Percentiles rank a stretch among this genome's conserved stretches.
Evolutionary conservation across 2,888 invertebrate genomes (phyloP).

Genomic region (Archips xylosteana): DNA sequence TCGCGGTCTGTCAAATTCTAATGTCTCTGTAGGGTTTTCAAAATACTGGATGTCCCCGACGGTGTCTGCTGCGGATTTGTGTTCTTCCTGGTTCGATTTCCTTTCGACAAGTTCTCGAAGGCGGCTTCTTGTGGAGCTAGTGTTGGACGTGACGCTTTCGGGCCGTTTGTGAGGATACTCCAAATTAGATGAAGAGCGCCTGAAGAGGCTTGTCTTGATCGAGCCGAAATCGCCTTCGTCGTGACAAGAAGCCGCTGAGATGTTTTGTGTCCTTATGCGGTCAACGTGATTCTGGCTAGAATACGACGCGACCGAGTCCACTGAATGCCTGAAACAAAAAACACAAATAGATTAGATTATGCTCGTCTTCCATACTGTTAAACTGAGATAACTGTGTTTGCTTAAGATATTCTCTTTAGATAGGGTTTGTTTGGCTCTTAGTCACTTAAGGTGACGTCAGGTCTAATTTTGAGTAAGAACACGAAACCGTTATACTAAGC

Average conservation of each 20-base stretch:
- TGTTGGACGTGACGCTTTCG: slow-evolving; percentile 80
- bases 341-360: slow-evolving; percentile 73
- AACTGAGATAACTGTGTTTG: slow-evolving; percentile 70
- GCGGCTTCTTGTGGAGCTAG: slow-evolving; percentile 83
- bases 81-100: slow-evolving; percentile 82
- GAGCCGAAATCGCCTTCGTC: slow-evolving; percentile 82
- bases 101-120: slow-evolving; percentile 83
- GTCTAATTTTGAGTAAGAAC: slow-evolving; percentile 59
- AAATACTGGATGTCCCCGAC: slow-evolving; percentile 82
- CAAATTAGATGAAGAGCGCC: slow-evolving; percentile 79
- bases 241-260: slow-evolving; percentile 84
- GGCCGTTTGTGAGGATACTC: slow-evolving; percentile 77
- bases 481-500: neutral
- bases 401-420: slow-evolving; percentile 65
- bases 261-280: slow-evolving; percentile 84
- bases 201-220: slow-evolving; percentile 82
- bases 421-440: slow-evolving; percentile 62
- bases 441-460: slow-evolving; percentile 56
- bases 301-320: slow-evolving; percentile 86
- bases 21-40: slow-evolving; percentile 81
- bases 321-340: slow-evolving; percentile 83
- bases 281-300: slow-evolving; percentile 86
- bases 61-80: slow-evolving; percentile 78
- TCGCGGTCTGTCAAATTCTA: slow-evolving; percentile 78
- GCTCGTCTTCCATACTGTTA: slow-evolving; percentile 52